Conservation (phyloP, 1,140 invertebrate genomes). For the Leptinotarsa lineolata region DNA sequence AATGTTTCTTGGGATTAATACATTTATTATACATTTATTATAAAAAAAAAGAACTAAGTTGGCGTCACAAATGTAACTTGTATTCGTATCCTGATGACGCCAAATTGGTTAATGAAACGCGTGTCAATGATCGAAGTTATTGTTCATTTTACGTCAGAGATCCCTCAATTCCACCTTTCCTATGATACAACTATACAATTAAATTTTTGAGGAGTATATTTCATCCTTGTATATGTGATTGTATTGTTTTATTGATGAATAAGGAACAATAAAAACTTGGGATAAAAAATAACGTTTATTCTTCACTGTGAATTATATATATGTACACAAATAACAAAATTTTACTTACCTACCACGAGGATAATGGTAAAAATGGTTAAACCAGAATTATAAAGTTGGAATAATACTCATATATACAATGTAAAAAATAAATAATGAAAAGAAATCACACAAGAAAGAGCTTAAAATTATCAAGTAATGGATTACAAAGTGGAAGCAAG, state of each 20-base stretch:
- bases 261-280: background rate
- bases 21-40: too few relatives aligned
- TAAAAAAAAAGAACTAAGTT: too few relatives aligned
- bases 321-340: background rate
- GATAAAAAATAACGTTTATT: slow-evolving; percentile 9
- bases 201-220: background rate
- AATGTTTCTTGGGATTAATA: too few relatives aligned
- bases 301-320: background rate
- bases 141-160: too few relatives aligned
- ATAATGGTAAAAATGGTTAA: slow-evolving; percentile 7
- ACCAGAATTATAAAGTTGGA: background rate
- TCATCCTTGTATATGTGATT: too few relatives aligned
- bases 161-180: too few relatives aligned
- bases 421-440: slow-evolving; percentile 23
- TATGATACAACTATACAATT: too few relatives aligned
- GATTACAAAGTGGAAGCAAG: background rate
- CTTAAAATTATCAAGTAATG: background rate
- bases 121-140: too few relatives aligned
- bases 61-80: too few relatives aligned
- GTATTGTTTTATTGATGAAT: background rate
- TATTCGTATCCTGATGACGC: too few relatives aligned
- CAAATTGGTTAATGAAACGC: too few relatives aligned
- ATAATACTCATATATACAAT: slow-evolving; percentile 9
- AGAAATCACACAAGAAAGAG: slow-evolving; percentile 10
- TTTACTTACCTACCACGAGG: background rate